Evolutionary conservation across 2,797 vertebrate genomes (phyloP).

Genomic region (Aeoliscus strigatus): DNA sequence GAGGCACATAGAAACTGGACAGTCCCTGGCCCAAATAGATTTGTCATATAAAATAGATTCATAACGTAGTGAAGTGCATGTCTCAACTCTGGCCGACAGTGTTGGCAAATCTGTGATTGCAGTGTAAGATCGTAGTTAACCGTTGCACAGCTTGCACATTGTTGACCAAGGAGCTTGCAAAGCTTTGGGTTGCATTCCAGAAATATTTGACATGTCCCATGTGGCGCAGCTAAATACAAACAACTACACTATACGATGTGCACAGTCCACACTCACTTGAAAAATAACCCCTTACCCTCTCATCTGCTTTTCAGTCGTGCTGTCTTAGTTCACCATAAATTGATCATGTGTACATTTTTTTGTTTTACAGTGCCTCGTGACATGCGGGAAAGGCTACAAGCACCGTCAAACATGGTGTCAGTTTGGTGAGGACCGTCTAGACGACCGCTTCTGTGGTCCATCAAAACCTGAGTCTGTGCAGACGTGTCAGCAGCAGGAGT

Average conservation of each 20-base stretch:
- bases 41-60: no score
- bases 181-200: conserved; percentile 60
- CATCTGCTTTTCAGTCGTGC: conserved; percentile 15
- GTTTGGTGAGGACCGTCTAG: conserved; percentile 88
- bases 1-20: conserved; percentile 1
- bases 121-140: conserved; percentile 37
- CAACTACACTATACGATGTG: conserved; percentile 40
- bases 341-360: neutral
- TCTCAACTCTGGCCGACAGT: conserved; percentile 24
- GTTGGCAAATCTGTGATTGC: conserved; percentile 45
- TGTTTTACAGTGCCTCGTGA: conserved; percentile 87
- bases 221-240: conserved; percentile 57
- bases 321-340: conserved; percentile 5
- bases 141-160: conserved; percentile 42
- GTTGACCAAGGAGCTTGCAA: conserved; percentile 41
- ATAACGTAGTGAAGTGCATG: conserved; percentile 32
- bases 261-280: conserved; percentile 13
- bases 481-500: conserved; percentile 92
- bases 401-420: conserved; percentile 96
- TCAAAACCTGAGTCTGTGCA: conserved; percentile 86
- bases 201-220: conserved; percentile 59
- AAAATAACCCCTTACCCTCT: conserved; percentile 28
- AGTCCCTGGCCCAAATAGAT: conserved; percentile 13
- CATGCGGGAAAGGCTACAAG: conserved; percentile 94
- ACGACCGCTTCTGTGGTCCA: conserved; percentile 83